A percentile compares a stretch with the other conserved stretches of the same genome.
Evolutionary conservation across 2,113 vertebrate species (phyloP).

Genomic region (Callipepla squamata): DNA sequence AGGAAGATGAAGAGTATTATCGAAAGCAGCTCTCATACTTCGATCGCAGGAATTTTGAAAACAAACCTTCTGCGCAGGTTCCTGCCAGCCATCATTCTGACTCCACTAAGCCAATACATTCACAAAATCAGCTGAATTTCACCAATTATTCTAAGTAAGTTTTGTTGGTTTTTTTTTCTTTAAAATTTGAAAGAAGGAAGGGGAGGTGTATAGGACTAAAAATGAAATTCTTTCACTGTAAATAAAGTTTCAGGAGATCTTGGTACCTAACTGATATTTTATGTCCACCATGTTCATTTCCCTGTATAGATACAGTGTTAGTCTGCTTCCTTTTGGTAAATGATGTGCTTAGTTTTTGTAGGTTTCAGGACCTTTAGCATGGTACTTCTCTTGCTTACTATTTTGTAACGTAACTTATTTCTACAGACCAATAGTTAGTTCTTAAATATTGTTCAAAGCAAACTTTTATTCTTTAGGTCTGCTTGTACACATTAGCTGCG

Average conservation of each 20-base stretch:
- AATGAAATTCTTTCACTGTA: not conserved
- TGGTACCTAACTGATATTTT: not conserved
- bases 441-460: not conserved
- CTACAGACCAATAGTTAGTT: not conserved
- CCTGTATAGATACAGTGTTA: not conserved
- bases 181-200: not conserved
- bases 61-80: constrained; percentile 83
- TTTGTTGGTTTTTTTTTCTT: not conserved
- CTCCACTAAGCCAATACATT: constrained; percentile 81
- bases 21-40: constrained; percentile 97
- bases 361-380: not conserved
- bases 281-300: accelerated
- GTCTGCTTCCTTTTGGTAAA: not conserved
- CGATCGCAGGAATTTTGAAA: constrained; percentile 93
- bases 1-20: constrained; percentile 97
- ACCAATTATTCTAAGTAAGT: constrained; percentile 87
- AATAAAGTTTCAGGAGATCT: not conserved
- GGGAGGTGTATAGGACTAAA: not conserved
- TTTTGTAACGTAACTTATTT: not conserved
- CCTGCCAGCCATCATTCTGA: constrained; percentile 87
- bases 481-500: accelerated
- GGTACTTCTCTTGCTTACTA: not conserved
- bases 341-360: not conserved
- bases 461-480: not conserved
- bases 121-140: constrained; percentile 87